A percentile compares a stretch with the other conserved stretches of the same genome.
phyloP scores from a whole-genome alignment of 2,797 vertebrate species.

The Antennarius maculatus region DNA sequence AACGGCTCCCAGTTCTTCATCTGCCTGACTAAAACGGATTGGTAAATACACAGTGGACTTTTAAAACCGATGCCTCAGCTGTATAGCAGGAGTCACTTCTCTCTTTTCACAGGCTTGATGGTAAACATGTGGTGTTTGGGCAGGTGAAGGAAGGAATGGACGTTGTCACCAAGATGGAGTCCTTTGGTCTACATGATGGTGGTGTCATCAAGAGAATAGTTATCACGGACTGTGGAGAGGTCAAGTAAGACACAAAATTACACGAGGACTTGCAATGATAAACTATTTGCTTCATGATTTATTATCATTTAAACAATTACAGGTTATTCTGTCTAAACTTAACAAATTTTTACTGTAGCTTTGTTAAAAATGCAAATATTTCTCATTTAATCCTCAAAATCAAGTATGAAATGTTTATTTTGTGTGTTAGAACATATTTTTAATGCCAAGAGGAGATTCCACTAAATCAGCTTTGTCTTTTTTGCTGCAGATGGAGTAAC shows the following conservation, averaged over 20 bases:
- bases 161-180: constrained; percentile 89
- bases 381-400: neutral
- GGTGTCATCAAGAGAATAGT: constrained; percentile 91
- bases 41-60: constrained; percentile 76
- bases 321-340: neutral
- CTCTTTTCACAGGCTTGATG: constrained; percentile 86
- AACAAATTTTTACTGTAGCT: constrained; percentile 1
- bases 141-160: constrained; percentile 92
- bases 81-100: neutral
- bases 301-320: neutral
- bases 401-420: neutral
- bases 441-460: neutral
- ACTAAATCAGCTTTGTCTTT: neutral
- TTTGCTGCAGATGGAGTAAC: no score
- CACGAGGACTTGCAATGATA: constrained; percentile 17
- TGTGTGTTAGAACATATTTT: neutral
- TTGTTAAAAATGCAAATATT: constrained; percentile 1
- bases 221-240: constrained; percentile 90
- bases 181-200: constrained; percentile 89
- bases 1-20: constrained; percentile 98
- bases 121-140: constrained; percentile 95
- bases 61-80: neutral
- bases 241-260: constrained; percentile 74
- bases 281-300: constrained; percentile 1
- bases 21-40: constrained; percentile 90